Conservation (phyloP, 2,797 vertebrate species). For the Thripadectes ignobilis region DNA sequence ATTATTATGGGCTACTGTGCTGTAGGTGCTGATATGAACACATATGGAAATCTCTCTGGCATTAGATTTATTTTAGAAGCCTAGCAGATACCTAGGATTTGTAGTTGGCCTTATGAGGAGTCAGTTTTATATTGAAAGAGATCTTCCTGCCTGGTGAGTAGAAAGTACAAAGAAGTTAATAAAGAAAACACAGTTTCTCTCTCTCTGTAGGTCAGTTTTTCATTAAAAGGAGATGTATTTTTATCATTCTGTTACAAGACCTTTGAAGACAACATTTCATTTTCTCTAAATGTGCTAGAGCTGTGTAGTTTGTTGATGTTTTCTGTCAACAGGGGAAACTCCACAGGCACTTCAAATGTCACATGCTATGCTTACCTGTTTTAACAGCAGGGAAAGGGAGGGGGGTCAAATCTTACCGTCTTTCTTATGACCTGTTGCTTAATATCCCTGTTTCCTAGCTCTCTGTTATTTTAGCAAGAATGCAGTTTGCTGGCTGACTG, state of each 20-base stretch:
- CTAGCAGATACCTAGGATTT: neutral
- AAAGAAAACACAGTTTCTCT: neutral
- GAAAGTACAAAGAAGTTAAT: neutral
- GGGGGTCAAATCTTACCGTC: neutral
- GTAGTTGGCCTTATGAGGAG: neutral
- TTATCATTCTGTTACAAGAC: neutral
- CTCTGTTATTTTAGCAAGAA: neutral
- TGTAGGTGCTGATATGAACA: neutral
- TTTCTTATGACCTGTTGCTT: neutral
- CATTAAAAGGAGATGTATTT: neutral
- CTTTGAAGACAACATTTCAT: constrained; percentile 12
- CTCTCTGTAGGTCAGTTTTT: neutral
- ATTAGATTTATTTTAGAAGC: neutral
- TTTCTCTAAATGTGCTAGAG: neutral
- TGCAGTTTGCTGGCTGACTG: neutral
- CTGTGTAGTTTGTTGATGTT: neutral
- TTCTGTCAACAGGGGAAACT: neutral
- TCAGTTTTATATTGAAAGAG: neutral
- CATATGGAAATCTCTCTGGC: neutral
- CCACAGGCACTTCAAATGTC: neutral
- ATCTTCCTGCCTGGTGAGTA: neutral
- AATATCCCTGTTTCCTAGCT: neutral
- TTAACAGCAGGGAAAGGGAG: neutral
- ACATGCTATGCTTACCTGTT: neutral
- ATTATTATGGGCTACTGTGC: neutral